phyloP scores from a whole-genome alignment of 2,888 invertebrate genomes.

The Eupithecia insigniata region DNA sequence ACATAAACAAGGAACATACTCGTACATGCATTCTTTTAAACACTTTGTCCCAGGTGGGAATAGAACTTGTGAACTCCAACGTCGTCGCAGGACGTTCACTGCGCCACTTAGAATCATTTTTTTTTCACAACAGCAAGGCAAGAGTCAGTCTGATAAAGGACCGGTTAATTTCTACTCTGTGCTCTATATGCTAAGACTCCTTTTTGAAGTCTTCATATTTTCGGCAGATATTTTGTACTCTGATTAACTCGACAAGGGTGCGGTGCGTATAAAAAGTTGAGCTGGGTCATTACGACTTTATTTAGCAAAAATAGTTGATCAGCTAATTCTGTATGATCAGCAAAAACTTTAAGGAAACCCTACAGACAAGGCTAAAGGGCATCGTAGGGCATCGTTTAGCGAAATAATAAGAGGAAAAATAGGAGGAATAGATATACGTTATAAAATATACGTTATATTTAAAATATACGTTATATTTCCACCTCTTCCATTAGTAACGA shows the following conservation, averaged over 20 bases:
- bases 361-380: background rate
- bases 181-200: background rate
- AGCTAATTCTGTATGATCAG: background rate
- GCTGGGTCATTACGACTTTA: background rate
- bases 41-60: background rate
- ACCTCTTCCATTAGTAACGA: no score
- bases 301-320: background rate
- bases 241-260: background rate
- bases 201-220: background rate
- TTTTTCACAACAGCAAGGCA: background rate
- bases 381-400: background rate
- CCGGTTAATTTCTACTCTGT: background rate
- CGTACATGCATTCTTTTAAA: background rate
- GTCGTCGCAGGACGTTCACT: background rate
- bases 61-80: background rate
- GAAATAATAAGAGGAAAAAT: background rate
- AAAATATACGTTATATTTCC: no score
- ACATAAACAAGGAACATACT: background rate
- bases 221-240: background rate
- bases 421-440: no score
- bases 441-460: no score
- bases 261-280: background rate
- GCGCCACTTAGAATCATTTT: background rate
- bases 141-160: background rate
- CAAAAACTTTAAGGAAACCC: background rate